Evolutionary conservation across 2,888 invertebrate genomes (phyloP), one percentile per base, ranked within the genome.

Genomic region (Odontocolon sp.): DNA sequence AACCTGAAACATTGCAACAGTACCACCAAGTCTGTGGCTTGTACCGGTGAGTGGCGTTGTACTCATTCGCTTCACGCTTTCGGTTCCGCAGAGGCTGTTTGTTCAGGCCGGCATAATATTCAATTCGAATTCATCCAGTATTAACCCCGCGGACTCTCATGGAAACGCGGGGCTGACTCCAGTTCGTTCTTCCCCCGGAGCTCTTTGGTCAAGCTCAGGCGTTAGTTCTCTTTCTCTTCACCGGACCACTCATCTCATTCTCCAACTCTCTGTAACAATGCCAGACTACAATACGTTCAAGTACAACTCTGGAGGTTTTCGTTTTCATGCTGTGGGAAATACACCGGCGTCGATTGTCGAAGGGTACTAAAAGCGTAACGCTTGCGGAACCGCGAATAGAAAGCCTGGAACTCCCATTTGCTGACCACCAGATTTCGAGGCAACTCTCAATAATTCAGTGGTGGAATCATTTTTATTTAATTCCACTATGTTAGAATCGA

Each of bases 61-160:
- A 69, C 68, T 77, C 77, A 69, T 77, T 77, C 59, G 73, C 57
- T 77, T 72, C 72, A 72, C 77, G 77, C 69, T 77, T 64, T 74
- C 71, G 70, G 54, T 81, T 76, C 36, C 68, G 79, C 80, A 59
- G 75, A 68, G 80, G 77, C 81, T 80, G 87, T 89, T 90, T 89
- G 86, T 86, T 87, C 86, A 88, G 86, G 87, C 85, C 87, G 85
- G 86, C 86, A 87, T 88, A 89, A 89, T 87, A 90, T 89, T 89
- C 88, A 89, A 89, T 89, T 88, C 86, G 86, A 87, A 89, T 90
- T 88, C 88, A 85, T 88, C 82, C 85, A 83, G 84, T 85, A 87
- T 87, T 87, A 88, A 87, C 84, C 84, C 80, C 70, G 67, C 66
- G 78, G 77, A 78, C 80, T 81, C 78, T 71, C 80, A 79, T 78